Percentiles rank a stretch among this genome's conserved stretches.
phyloP scores from a whole-genome alignment of 2,113 vertebrate genomes.

The Cheirogaleus medius region DNA sequence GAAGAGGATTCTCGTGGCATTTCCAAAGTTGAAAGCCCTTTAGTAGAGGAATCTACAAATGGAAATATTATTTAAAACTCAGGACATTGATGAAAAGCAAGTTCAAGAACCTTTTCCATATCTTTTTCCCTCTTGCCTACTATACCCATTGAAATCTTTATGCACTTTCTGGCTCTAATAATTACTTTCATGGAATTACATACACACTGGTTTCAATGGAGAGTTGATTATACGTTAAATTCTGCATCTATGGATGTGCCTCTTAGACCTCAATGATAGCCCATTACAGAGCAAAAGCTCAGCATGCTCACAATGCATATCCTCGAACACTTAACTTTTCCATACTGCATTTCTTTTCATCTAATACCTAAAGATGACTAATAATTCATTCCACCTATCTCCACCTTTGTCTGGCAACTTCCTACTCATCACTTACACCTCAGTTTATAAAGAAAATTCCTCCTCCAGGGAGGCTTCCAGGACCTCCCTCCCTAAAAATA shows the following conservation, averaged over 20 bases:
- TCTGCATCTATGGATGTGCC: not conserved
- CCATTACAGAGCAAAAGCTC: not conserved
- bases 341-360: not conserved
- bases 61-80: slow-evolving; percentile 71
- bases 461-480: not conserved
- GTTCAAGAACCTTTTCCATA: not conserved
- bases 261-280: not conserved
- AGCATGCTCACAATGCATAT: not conserved
- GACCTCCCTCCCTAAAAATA: not conserved
- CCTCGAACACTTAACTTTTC: not conserved
- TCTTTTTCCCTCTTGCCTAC: not conserved
- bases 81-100: not conserved
- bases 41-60: slow-evolving; percentile 89
- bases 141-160: not conserved
- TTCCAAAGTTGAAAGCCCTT: slow-evolving; percentile 94
- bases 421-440: not conserved
- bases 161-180: not conserved
- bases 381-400: not conserved
- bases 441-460: not conserved
- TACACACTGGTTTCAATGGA: not conserved
- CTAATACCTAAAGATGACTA: not conserved
- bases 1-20: slow-evolving; percentile 96
- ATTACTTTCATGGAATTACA: not conserved
- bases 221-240: not conserved
- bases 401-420: not conserved